phyloP scores from a whole-genome alignment of 2,113 vertebrate species.

The Sinocyclocheilus maitianheensis region DNA sequence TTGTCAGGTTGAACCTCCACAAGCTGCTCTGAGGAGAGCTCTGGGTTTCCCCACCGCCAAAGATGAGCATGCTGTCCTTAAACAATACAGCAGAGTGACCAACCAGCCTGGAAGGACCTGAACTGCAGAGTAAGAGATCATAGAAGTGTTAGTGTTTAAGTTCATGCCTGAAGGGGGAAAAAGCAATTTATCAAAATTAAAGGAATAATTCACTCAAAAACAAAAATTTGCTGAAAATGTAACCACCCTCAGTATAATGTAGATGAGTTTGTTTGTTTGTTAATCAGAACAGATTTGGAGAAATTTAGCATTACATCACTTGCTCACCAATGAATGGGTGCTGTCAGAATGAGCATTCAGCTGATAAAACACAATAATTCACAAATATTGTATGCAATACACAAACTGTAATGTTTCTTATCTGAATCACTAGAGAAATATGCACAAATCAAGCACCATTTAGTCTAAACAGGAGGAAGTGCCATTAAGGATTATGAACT shows the following conservation, averaged over 20 bases:
- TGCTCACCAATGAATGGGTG: not conserved
- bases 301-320: not conserved
- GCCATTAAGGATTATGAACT: too few species aligned
- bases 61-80: slow-evolving; percentile 81
- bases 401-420: not conserved
- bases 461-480: not conserved
- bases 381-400: not conserved
- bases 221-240: too few species aligned
- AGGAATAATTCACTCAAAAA: too few species aligned
- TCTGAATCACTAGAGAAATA: not conserved
- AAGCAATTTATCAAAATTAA: too few species aligned
- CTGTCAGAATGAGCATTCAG: not conserved
- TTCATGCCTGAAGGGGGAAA: not conserved
- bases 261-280: too few species aligned
- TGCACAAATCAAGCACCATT: not conserved
- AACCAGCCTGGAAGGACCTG: slow-evolving; percentile 79
- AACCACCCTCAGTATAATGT: too few species aligned
- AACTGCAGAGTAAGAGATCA: slow-evolving; percentile 68
- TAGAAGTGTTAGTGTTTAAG: slow-evolving; percentile 8
- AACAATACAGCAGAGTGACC: slow-evolving; percentile 81
- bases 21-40: slow-evolving; percentile 69
- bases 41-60: slow-evolving; percentile 81
- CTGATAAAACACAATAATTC: too few species aligned
- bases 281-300: not conserved
- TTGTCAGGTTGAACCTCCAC: slow-evolving; percentile 81